phyloP scores from a whole-genome alignment of 2,888 invertebrate genomes.

The Brenthis daphne region DNA sequence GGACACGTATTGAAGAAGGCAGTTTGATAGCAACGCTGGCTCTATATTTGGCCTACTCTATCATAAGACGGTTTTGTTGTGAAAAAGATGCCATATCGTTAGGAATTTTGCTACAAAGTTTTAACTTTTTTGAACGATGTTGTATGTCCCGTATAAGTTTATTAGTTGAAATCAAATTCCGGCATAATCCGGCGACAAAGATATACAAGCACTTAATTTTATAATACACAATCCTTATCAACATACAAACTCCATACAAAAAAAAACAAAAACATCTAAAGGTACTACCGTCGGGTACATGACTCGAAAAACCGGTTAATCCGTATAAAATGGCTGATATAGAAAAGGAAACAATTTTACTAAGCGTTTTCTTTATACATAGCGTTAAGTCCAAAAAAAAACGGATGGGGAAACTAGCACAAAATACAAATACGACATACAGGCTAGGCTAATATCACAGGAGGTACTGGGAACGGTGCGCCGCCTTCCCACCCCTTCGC shows the following conservation, averaged over 20 bases:
- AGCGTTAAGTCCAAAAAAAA: conserved; percentile 69
- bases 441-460: conserved; percentile 83
- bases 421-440: conserved; percentile 72
- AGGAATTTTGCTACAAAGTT: conserved; percentile 37
- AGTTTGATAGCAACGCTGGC: conserved; percentile 36
- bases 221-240: conserved; percentile 44
- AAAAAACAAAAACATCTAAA: conserved; percentile 59
- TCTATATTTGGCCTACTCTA: conserved; percentile 40
- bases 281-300: conserved; percentile 65
- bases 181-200: conserved; percentile 32
- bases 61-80: conserved; percentile 37
- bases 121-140: conserved; percentile 42
- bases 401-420: conserved; percentile 77
- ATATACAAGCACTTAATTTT: conserved; percentile 43
- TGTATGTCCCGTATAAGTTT: conserved; percentile 37
- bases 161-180: conserved; percentile 35
- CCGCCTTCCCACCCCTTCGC: conserved; percentile 49
- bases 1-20: conserved; percentile 46
- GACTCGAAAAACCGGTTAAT: conserved; percentile 67
- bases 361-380: conserved; percentile 62
- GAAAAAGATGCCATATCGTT: conserved; percentile 43
- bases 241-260: conserved; percentile 63
- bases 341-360: conserved; percentile 61
- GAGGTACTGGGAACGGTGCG: conserved; percentile 79
- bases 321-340: conserved; percentile 69